phyloP scores from a whole-genome alignment of 2,888 invertebrate genomes.

The Drosophila formosana region DNA sequence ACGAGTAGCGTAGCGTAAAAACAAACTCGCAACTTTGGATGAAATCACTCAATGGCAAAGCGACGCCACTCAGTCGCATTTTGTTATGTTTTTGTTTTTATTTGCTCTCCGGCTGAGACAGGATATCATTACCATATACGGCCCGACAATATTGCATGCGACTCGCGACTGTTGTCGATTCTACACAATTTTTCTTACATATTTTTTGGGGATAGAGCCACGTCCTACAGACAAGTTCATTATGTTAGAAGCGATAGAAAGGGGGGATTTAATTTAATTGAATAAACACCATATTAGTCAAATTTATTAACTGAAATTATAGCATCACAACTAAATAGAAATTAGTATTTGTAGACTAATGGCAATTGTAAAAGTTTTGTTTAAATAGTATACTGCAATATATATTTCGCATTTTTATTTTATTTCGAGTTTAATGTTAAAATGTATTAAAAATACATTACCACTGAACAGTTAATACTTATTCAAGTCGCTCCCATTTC shows the following conservation, averaged over 20 bases:
- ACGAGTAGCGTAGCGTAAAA: conserved; percentile 26
- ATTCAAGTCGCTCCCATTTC: not conserved
- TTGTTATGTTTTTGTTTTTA: conserved; percentile 38
- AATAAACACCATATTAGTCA: too few relatives aligned
- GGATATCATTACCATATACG: conserved; percentile 80
- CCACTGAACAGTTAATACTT: not conserved
- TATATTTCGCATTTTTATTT: too few relatives aligned
- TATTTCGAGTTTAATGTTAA: too few relatives aligned
- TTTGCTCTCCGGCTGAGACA: conserved; percentile 44
- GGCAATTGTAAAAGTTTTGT: not conserved
- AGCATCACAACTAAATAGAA: too few relatives aligned
- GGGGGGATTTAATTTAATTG: not conserved
- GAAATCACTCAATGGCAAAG: conserved; percentile 63
- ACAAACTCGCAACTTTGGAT: conserved; percentile 40
- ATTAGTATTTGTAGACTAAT: too few relatives aligned
- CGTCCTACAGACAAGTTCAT: conserved; percentile 25
- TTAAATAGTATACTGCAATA: too few relatives aligned
- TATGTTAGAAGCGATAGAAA: conserved; percentile 29
- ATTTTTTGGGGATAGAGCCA: conserved; percentile 1
- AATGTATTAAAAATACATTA: too few relatives aligned
- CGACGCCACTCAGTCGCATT: conserved; percentile 79
- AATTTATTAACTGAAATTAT: too few relatives aligned
- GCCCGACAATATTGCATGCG: conserved; percentile 64
- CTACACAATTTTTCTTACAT: conserved; percentile 11
- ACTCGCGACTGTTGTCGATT: conserved; percentile 52